A percentile compares a stretch with the other conserved stretches of the same genome.
Evolutionary conservation across 2,113 vertebrate species (phyloP).

Genomic region (Sinocyclocheilus anshuiensis): DNA sequence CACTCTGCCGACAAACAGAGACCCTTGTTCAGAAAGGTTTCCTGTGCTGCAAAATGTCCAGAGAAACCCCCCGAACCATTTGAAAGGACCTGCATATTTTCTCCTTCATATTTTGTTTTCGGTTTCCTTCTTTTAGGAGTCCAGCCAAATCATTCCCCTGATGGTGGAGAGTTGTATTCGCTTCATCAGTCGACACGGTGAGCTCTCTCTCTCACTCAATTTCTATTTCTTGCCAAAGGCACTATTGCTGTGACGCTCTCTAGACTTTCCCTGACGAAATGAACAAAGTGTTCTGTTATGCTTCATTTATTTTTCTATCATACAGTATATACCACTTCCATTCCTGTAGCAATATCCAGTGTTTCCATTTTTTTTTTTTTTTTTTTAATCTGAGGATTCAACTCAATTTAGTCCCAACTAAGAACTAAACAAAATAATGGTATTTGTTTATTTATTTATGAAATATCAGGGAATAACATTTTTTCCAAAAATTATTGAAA

Average conservation of each 20-base stretch:
- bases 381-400: background rate
- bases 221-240: slow-evolving; percentile 28
- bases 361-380: no score
- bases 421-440: no score
- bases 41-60: slow-evolving; percentile 21
- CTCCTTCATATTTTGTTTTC: background rate
- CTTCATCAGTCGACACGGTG: slow-evolving; percentile 97
- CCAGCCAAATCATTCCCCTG: slow-evolving; percentile 88
- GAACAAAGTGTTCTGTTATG: slow-evolving; percentile 30
- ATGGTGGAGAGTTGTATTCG: slow-evolving; percentile 98
- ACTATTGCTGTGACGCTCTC: background rate
- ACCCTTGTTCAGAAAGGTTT: slow-evolving; percentile 41
- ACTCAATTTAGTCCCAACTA: background rate
- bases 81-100: background rate
- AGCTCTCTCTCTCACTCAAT: slow-evolving; percentile 58
- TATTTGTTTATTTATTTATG: background rate
- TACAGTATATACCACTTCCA: background rate
- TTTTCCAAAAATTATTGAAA: background rate
- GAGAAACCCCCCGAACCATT: slow-evolving; percentile 13
- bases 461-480: background rate
- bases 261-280: slow-evolving; percentile 11
- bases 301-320: slow-evolving; percentile 42
- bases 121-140: slow-evolving; percentile 76
- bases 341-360: background rate
- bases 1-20: slow-evolving; percentile 21